Conservation (phyloP, 2,797 vertebrate genomes). For the Uromys caudimaculatus region DNA sequence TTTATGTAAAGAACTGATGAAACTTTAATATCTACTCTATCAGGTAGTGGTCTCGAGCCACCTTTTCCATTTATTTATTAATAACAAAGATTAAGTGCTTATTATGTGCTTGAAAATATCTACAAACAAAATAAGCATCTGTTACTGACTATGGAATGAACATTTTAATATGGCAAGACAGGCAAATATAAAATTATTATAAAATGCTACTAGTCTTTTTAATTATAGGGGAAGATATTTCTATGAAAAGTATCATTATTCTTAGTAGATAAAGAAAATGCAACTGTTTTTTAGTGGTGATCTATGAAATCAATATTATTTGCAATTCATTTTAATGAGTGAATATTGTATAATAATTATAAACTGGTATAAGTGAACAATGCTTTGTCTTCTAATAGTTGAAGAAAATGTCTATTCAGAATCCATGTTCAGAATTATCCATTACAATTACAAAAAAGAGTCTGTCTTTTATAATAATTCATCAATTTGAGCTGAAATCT, state of each 20-base stretch:
- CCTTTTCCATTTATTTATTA: not conserved
- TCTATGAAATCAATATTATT: not conserved
- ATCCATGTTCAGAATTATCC: not conserved
- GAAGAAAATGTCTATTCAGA: not conserved
- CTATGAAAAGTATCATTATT: not conserved
- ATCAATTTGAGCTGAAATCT: not conserved
- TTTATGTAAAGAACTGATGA: not conserved
- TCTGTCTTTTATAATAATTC: not conserved
- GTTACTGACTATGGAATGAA: not conserved
- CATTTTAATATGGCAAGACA: not conserved
- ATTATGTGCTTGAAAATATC: not conserved
- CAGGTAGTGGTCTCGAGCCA: not conserved
- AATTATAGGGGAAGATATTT: not conserved
- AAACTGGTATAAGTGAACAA: not conserved
- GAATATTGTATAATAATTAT: not conserved
- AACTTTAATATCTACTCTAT: not conserved
- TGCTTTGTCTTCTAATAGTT: not conserved
- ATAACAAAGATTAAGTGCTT: not conserved
- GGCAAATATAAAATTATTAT: not conserved
- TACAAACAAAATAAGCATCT: not conserved
- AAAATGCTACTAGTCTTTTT: not conserved
- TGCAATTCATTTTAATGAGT: not conserved
- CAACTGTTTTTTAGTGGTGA: not conserved
- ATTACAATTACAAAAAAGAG: not conserved
- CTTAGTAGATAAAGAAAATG: not conserved